Evolutionary conservation across 1,140 invertebrate genomes (phyloP).

Genomic region (Samia ricini): DNA sequence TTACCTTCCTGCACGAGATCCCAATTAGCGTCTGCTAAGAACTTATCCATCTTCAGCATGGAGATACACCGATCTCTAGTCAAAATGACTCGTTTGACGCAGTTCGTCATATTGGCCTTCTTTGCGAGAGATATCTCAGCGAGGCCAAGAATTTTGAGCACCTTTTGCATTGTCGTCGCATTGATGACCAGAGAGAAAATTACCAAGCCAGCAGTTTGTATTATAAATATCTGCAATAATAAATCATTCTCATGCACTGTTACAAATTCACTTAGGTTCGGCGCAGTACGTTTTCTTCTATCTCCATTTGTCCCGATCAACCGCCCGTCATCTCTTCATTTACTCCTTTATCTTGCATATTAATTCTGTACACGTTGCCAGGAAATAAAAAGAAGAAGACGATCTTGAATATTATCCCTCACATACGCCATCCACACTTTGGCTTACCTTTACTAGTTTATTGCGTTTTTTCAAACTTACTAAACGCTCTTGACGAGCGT

Average conservation of each 20-base stretch:
- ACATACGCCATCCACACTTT: no score
- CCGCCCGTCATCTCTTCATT: no score
- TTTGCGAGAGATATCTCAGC: slow-evolving; percentile 65
- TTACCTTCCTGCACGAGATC: slow-evolving; percentile 59
- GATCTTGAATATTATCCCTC: no score
- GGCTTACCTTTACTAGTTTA: no score
- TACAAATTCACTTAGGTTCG: no score
- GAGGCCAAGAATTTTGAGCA: slow-evolving; percentile 61
- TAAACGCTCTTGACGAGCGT: no score
- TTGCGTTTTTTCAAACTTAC: no score
- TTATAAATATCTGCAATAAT: slow-evolving; percentile 60
- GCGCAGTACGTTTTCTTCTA: no score
- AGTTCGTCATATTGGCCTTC: slow-evolving; percentile 72
- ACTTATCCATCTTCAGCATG: slow-evolving; percentile 74
- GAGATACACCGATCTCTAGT: slow-evolving; percentile 65
- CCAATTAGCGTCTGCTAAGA: slow-evolving; percentile 68
- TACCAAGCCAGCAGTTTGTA: slow-evolving; percentile 61
- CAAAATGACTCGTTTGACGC: slow-evolving; percentile 62
- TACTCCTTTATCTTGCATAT: no score
- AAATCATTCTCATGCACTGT: not conserved
- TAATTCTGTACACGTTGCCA: no score
- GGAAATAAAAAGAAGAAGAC: no score
- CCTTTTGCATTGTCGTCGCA: slow-evolving; percentile 52
- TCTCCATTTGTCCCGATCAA: no score
- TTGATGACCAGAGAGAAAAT: slow-evolving; percentile 63